phyloP scores from a whole-genome alignment of 2,113 vertebrate species.

The Phyllopteryx taeniolatus region DNA sequence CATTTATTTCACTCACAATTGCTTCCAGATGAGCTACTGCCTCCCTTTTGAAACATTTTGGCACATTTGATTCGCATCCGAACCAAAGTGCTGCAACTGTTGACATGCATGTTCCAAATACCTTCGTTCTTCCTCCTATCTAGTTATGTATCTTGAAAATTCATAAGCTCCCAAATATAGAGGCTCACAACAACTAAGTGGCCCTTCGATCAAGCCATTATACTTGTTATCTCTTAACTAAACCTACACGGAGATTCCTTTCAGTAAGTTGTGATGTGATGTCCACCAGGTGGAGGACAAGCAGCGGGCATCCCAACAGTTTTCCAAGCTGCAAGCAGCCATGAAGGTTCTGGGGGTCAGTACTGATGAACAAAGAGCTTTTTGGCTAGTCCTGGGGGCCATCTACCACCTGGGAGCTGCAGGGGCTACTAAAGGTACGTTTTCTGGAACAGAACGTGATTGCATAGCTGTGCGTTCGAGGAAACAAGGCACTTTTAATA shows the following conservation, averaged over 20 bases:
- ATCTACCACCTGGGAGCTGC: constrained; percentile 94
- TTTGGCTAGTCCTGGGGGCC: constrained; percentile 84
- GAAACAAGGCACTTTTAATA: neutral
- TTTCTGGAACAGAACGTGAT: neutral
- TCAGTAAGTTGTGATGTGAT: constrained; percentile 5
- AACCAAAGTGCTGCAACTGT: neutral
- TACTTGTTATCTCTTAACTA: neutral
- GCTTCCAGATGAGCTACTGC: neutral
- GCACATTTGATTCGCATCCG: neutral
- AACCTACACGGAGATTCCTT: neutral
- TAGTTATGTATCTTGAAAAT: neutral
- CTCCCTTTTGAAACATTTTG: neutral
- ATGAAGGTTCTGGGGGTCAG: constrained; percentile 93
- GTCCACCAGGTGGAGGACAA: constrained; percentile 84
- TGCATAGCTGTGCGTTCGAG: neutral
- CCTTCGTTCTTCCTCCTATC: neutral
- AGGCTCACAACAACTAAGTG: neutral
- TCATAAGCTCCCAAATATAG: neutral
- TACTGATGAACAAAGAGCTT: constrained; percentile 84
- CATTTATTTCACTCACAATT: too few relatives aligned
- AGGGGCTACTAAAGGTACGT: constrained; percentile 90
- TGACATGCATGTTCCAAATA: too few relatives aligned
- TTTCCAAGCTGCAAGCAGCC: constrained; percentile 90
- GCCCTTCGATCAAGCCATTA: neutral
- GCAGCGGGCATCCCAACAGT: constrained; percentile 89